phyloP scores from a whole-genome alignment of 2,113 vertebrate species.

The Pterophyllum scalare region DNA sequence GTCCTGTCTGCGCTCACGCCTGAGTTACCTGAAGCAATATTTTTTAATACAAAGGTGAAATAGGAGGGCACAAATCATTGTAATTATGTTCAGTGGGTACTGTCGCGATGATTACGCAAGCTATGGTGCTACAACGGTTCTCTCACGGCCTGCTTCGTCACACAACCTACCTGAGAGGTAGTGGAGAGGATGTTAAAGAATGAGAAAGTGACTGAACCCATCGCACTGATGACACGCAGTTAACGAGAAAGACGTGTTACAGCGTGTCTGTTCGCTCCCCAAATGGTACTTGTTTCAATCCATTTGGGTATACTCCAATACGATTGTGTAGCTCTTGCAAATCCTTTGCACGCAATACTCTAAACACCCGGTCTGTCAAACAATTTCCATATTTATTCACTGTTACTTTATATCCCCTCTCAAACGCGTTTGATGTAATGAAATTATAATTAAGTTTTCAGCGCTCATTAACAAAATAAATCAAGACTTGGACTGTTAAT shows the following conservation, averaged over 20 bases:
- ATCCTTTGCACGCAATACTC: constrained; percentile 29
- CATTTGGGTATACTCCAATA: constrained; percentile 44
- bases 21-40: constrained; percentile 78
- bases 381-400: constrained; percentile 37
- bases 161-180: constrained; percentile 50
- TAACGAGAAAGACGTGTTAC: constrained; percentile 68
- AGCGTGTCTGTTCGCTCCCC: constrained; percentile 47
- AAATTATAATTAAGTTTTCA: constrained; percentile 15
- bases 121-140: constrained; percentile 61
- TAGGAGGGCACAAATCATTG: constrained; percentile 79
- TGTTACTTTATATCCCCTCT: constrained; percentile 1
- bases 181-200: constrained; percentile 43
- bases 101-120: constrained; percentile 72
- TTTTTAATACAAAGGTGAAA: constrained; percentile 78
- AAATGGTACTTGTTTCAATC: constrained; percentile 48
- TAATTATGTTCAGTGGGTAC: constrained; percentile 76
- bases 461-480: constrained; percentile 24
- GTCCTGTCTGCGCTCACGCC: constrained; percentile 61
- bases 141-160: constrained; percentile 54
- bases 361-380: constrained; percentile 14
- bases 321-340: constrained; percentile 19
- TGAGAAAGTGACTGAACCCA: constrained; percentile 49
- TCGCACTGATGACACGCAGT: constrained; percentile 68
- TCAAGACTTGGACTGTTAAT: constrained; percentile 14
- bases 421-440: not conserved